Percentiles rank a stretch among this genome's conserved stretches.
These are phyloP conservation scores for Tortrix viridana DNA, from an alignment of 2,888 invertebrate genomes.

Conservation along the genomic window DNA sequence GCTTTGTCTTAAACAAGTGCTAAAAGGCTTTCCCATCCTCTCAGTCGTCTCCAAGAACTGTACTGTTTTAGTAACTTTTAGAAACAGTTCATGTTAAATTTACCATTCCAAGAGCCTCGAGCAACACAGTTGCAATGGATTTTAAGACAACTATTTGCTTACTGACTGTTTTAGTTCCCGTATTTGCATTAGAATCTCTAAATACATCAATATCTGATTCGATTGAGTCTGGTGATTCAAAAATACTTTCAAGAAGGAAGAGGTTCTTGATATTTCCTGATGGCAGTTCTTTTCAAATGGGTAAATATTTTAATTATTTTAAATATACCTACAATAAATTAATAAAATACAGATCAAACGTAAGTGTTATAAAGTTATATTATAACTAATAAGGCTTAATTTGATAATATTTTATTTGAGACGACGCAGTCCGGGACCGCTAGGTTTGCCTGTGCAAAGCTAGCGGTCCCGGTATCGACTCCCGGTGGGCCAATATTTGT, in stretches of 20 bases:
- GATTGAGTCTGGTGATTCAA: slow-evolving; percentile 29
- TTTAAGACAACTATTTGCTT: slow-evolving; percentile 3
- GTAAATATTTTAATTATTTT: slow-evolving; percentile 51
- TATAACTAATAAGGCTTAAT: no score
- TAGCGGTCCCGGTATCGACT: no score
- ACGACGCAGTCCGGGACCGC: no score
- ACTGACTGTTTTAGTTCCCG: neutral
- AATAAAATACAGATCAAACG: no score
- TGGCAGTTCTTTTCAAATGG: slow-evolving; percentile 85
- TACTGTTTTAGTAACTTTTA: neutral
- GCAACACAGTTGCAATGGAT: neutral
- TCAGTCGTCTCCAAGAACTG: slow-evolving; percentile 1
- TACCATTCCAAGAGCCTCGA: no score
- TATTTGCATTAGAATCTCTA: slow-evolving; percentile 19
- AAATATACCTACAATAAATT: no score
- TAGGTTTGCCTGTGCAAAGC: no score
- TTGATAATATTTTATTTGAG: no score
- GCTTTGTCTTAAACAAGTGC: slow-evolving; percentile 46
- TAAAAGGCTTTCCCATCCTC: slow-evolving; percentile 36
- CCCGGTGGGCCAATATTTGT: no score
- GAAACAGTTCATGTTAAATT: no score
- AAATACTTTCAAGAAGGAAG: slow-evolving; percentile 76
- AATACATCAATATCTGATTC: slow-evolving; percentile 8
- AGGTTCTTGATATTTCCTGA: slow-evolving; percentile 84
- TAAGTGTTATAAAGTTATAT: no score